phyloP scores from a whole-genome alignment of 1,140 invertebrate species.

The Delia radicum region DNA sequence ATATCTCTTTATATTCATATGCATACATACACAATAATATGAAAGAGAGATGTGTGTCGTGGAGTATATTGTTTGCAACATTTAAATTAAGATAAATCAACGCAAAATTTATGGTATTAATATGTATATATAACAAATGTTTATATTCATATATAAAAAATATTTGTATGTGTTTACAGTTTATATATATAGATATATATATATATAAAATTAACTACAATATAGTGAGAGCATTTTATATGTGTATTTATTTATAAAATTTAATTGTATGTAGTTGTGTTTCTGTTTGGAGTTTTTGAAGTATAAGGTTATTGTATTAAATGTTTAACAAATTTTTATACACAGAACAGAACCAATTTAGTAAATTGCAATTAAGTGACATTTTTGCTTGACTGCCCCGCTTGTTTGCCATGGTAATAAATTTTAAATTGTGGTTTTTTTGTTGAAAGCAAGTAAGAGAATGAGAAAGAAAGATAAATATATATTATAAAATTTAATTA shows the following conservation, averaged over 20 bases:
- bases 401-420: conserved; percentile 42
- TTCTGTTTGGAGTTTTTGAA: not conserved
- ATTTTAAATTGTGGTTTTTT: conserved; percentile 53
- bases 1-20: not conserved
- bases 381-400: conserved; percentile 37
- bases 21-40: not conserved
- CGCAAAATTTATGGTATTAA: conserved; percentile 56
- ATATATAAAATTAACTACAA: not conserved
- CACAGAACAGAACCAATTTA: conserved; percentile 45
- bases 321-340: not conserved
- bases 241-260: conserved; percentile 12
- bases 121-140: conserved; percentile 27
- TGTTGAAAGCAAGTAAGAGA: not conserved
- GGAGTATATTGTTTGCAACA: conserved; percentile 44
- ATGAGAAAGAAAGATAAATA: not conserved
- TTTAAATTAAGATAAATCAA: conserved; percentile 57
- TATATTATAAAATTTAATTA: conserved; percentile 22
- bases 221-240: no score
- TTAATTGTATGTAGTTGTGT: not conserved
- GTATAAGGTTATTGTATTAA: conserved; percentile 21
- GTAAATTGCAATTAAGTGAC: conserved; percentile 56
- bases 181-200: not conserved
- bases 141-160: not conserved
- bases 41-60: not conserved
- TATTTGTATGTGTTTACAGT: not conserved